Evolutionary conservation across 1,140 invertebrate genomes (phyloP), one percentile per base, ranked within the genome.

Genomic region (Drosophila kikkawai): DNA sequence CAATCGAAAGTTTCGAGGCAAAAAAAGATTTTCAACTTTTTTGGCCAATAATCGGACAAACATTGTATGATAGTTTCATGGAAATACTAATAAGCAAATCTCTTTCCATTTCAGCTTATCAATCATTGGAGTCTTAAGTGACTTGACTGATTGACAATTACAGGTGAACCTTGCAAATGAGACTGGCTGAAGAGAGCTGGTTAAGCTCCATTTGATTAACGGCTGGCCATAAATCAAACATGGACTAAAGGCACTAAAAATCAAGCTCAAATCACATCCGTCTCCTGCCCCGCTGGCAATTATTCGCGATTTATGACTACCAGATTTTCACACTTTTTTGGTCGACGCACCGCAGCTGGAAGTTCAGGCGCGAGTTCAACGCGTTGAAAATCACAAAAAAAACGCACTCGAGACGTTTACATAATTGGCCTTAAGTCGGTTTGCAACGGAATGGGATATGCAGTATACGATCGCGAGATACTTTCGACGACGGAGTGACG

Each of bases 341-440:
- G 48, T 70, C 63, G 48, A 44, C 47, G 41, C 69, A 51, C 57
- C 26, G 32, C 32, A 50, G 36, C 50, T 56, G 48, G 48, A 68
- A 41, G 50, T 60, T 57, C 59, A 42, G 11, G 3, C 8, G 39
- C 39, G 41, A 53, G 47, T 69, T 77, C 39, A 64, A 74, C 59
- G 58, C 56, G 55, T 15, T 50, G 2, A 8, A 29, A 50, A 50
- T 50, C 26, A n/a, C 26, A 66, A 75, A 55, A 15, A 60, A 63
- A 77, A 82, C 69, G 80, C 80, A 82, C 63, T 65, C 75, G 80
- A 56, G 47, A 37, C 44, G 68, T 87, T 87, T 87, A 87, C 80
- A 87, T 87, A 87, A 87, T 86, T 85, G 70, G 75, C 68, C 56
- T 69, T 53, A 65, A 63, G 55, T 29, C 34, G 17, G 32, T 36